These are phyloP conservation scores for Araneus ventricosus DNA, from an alignment of 1,140 invertebrate species.

Conservation along the genomic window DNA sequence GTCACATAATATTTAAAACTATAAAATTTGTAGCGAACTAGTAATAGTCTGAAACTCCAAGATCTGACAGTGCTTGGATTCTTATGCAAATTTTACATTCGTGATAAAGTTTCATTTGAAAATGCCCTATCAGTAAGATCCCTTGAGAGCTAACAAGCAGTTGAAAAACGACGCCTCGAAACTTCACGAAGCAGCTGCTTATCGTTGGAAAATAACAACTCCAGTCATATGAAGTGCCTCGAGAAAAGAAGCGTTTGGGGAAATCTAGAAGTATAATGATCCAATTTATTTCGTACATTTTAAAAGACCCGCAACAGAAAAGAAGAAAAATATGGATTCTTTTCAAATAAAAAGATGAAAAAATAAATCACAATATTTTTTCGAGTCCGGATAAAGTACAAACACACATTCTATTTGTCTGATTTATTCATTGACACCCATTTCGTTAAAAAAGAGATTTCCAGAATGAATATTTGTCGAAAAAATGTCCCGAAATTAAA, in stretches of 20 bases:
- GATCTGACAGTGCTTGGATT: no score
- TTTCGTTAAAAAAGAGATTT: constrained; percentile 24
- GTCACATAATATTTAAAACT: no score
- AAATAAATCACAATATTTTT: neutral
- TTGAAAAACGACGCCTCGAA: neutral
- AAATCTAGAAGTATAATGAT: constrained; percentile 16
- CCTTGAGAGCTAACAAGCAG: neutral
- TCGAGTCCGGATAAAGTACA: neutral
- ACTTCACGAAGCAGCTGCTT: neutral
- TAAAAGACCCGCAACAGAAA: neutral
- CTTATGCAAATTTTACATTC: neutral
- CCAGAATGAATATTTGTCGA: neutral
- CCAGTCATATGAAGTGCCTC: neutral
- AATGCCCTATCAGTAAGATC: neutral
- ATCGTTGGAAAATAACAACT: neutral
- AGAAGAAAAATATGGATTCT: neutral
- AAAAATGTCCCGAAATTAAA: constrained; percentile 34
- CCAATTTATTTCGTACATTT: constrained; percentile 19
- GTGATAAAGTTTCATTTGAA: neutral
- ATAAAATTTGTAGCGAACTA: no score
- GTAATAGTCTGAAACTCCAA: no score
- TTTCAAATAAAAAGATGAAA: neutral
- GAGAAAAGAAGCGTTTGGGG: neutral
- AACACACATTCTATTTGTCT: neutral
- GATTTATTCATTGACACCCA: constrained; percentile 35